Percentiles rank a stretch among this genome's conserved stretches.
These are phyloP conservation scores for Lordiphosa collinella DNA, from an alignment of 1,140 invertebrate species.

Conservation along the genomic window DNA sequence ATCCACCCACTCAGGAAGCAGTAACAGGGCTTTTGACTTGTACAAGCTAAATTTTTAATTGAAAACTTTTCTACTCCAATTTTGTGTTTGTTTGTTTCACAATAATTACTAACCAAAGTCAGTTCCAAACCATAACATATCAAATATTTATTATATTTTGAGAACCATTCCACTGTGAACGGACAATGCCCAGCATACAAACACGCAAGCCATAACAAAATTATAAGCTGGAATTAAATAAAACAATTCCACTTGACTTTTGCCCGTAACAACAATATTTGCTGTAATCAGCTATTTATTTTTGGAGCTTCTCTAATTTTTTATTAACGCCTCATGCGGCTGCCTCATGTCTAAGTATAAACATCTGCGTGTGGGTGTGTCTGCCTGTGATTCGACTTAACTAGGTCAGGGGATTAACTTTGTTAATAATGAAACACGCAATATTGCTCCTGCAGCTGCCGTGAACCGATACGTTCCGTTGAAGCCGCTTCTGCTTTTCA, in stretches of 20 bases:
- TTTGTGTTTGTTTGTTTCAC: too few species aligned
- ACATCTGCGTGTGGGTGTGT: slow-evolving; percentile 9
- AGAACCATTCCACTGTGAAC: too few species aligned
- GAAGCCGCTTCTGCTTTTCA: slow-evolving; percentile 14
- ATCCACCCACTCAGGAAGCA: too few species aligned
- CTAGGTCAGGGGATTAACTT: slow-evolving; percentile 62
- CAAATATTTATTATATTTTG: too few species aligned
- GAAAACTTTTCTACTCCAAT: too few species aligned
- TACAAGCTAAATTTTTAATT: too few species aligned
- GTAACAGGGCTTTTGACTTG: too few species aligned
- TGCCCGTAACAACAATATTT: slow-evolving; percentile 18
- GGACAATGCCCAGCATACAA: background rate
- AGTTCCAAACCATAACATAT: too few species aligned
- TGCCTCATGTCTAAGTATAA: slow-evolving; percentile 13
- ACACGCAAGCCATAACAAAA: slow-evolving; percentile 12
- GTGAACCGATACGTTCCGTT: slow-evolving; percentile 32
- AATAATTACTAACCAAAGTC: too few species aligned
- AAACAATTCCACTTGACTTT: slow-evolving; percentile 36
- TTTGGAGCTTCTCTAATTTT: slow-evolving; percentile 38
- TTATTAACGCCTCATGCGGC: slow-evolving; percentile 36
- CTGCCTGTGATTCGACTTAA: slow-evolving; percentile 35
- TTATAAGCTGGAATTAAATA: slow-evolving; percentile 37
- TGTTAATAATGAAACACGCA: slow-evolving; percentile 63
- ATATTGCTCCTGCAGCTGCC: slow-evolving; percentile 53
- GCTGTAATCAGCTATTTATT: slow-evolving; percentile 40